Evolutionary conservation across 2,113 vertebrate species (phyloP), one percentile per base, ranked within the genome.

Genomic region (Silurus glanis): DNA sequence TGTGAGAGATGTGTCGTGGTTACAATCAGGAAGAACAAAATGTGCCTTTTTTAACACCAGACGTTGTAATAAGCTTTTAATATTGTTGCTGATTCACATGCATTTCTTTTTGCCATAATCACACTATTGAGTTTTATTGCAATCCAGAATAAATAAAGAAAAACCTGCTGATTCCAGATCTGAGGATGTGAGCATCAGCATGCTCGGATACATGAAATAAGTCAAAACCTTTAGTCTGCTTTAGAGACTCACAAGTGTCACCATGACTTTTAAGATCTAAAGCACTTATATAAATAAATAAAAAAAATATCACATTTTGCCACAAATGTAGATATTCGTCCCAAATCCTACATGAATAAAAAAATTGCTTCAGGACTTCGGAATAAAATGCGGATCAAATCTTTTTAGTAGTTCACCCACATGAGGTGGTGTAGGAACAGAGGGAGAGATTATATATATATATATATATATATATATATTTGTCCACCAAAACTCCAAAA

Each of bases 401-500:
- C 13, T 56, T 13, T 56, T 56, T 56, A 9, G 8, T 56, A 56
- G 16, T 9, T 47, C 2, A 49, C 16, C 71, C 45, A 49, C 16
- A 74, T 49, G 45, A 74, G 4, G 45, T 49, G 13, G 6, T 21
- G 45, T 21, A 47, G 71, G 71, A 74, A 74, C 21, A 5, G 14
- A 74, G 21, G 17, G 5, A 9, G 1, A 49, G n/a, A n/a, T n/a
- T n/a, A n/a, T 51, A 51, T 53, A 12, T 12, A n/a, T 14, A 19
- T 13, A 49, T n/a, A n/a, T 51, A 51, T 53, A 49, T n/a, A n/a
- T 51, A 51, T 53, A 12, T 12, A n/a, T 14, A 19, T 13, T 13
- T 16, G 12, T 80, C 55, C 58, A 80, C 56, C 55, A n/a, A 21
- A 37, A 62, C 72, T 23, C 55, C 80, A 67, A 64, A 85, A 89